Evolutionary conservation across 2,797 vertebrate genomes (phyloP).

Genomic region (Lithobates pipiens): DNA sequence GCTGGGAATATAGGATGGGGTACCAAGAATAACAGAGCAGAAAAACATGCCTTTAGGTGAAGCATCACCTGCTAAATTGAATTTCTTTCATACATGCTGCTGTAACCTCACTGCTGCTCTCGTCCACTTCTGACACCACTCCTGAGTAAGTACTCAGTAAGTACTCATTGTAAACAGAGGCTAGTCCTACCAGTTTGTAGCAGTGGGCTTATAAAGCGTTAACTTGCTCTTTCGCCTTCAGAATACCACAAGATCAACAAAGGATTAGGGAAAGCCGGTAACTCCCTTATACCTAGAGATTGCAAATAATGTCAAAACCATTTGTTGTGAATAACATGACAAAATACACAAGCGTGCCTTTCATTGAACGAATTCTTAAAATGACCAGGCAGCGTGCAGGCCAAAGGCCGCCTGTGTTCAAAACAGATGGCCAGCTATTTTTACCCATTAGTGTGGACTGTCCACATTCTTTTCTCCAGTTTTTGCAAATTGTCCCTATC

Average conservation of each 20-base stretch:
- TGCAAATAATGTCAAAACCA: neutral
- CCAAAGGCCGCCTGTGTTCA: neutral
- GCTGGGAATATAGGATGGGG: neutral
- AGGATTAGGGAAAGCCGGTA: slow-evolving; percentile 16
- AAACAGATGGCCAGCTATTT: neutral
- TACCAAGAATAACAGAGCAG: neutral
- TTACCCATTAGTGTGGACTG: neutral
- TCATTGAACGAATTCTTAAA: neutral
- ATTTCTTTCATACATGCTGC: too few relatives aligned
- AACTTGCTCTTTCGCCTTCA: slow-evolving; percentile 7
- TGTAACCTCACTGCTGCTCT: neutral
- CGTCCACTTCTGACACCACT: neutral
- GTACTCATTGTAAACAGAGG: slow-evolving; percentile 1
- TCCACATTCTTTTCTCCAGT: too few relatives aligned
- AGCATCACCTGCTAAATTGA: too few relatives aligned
- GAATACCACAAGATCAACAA: slow-evolving; percentile 20
- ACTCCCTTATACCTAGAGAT: slow-evolving; percentile 19
- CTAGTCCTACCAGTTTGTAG: slow-evolving; percentile 24
- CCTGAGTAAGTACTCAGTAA: slow-evolving; percentile 18
- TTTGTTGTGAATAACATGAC: neutral
- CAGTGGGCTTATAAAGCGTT: neutral
- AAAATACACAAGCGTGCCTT: too few relatives aligned
- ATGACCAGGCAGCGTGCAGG: neutral
- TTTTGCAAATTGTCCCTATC: too few relatives aligned
- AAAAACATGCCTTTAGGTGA: too few relatives aligned